Base-by-base conservation (phyloP, 2,888 invertebrate genomes). In the Caenorhabditis sulstoni region DNA sequence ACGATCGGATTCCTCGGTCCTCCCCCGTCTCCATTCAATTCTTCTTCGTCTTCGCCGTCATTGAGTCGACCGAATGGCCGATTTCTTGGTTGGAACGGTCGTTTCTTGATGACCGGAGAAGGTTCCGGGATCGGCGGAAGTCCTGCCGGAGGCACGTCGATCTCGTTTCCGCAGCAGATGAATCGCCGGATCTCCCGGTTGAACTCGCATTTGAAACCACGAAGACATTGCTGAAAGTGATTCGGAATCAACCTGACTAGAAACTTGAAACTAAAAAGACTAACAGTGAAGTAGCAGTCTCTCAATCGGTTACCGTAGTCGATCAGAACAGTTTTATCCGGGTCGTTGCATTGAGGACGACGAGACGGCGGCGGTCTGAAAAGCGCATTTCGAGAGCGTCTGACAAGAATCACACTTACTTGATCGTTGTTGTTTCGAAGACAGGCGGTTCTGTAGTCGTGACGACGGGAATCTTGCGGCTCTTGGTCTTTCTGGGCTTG, bases 231-330 rank as follows among this genome's bases (percentile, higher is more conserved):
- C 82, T 82, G 71, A 64, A 81, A 81, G 5, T 20, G 12, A n/a
- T n/a, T n/a, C n/a, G n/a, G n/a, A n/a, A n/a, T n/a, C n/a, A n/a
- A n/a, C n/a, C n/a, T n/a, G 18, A 55, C 4, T 41, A 41, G 4
- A 41, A 11, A 11, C 11, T 8, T 7, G 29, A 47, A 64, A 52
- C 23, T 1, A n/a, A 4, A 14, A 29, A 29, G 9, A 29, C 68
- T 68, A 2, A 81, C 83, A 50, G 81, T 81, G 45, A 81, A 84
- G 59, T 85, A 85, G 65, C 86, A 86, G 57, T 86, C 85, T 39
- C 85, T 73, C 45, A 86, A 65, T 29, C 86, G 66, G 58, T 86
- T 86, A 37, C 86, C 86, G 58, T 82, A 85, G 47, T 85, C 86
- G 29, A 86, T 85, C 9, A 84, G 41, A 11, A 84, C 82, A 22